Base-by-base conservation (phyloP, 2,113 vertebrate genomes). In the Hippocampus guttulatus region DNA sequence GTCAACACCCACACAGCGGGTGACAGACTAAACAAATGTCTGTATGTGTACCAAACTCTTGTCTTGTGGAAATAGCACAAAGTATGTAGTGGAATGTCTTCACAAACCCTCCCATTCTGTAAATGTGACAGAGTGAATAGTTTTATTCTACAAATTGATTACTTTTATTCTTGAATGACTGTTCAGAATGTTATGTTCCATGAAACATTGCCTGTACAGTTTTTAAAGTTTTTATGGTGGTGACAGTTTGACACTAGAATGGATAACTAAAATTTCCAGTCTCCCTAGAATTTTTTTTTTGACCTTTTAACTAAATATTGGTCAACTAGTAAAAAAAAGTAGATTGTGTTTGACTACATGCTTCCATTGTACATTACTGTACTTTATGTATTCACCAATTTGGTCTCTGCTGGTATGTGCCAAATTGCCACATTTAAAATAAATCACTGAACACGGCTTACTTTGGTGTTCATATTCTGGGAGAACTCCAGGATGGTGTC, bases 401-500 rank as follows among this genome's bases (percentile, higher is more conserved):
- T 10, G 33, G 43, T 64, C 20, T n/a, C 3, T 41, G 20, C 20
- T 23, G 21, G 38, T 11, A 14, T n/a, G 15, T 40, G 45, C 12
- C 40, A 25, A 6, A 43, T 23, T 64, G 25, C 11, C 11, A 43
- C 12, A 23, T 64, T 2, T 8, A 33, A 27, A 64, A 23, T 23
- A 30, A 58, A 38, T 81, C 73, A 72, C 78, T 75, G 71, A 77
- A 20, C 82, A 76, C 77, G 70, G 81, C 96, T 98, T 96, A 99
- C 97, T 95, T 99, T 99, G 91, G 97, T 99, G 93, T 99, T 99
- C 97, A 99, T 99, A 88, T 98, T 99, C 92, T 99, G 97, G 80
- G 97, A 99, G 88, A 98, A 99, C 87, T 99, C 97, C 78, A 99
- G 92, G 92, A 99, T 99, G 89, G 97, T 99, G 93, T 99, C 97